Evolutionary conservation across 35 echinoderm and acorn worm genomes (phyloP).

Genomic region (Chiridota heheva): DNA sequence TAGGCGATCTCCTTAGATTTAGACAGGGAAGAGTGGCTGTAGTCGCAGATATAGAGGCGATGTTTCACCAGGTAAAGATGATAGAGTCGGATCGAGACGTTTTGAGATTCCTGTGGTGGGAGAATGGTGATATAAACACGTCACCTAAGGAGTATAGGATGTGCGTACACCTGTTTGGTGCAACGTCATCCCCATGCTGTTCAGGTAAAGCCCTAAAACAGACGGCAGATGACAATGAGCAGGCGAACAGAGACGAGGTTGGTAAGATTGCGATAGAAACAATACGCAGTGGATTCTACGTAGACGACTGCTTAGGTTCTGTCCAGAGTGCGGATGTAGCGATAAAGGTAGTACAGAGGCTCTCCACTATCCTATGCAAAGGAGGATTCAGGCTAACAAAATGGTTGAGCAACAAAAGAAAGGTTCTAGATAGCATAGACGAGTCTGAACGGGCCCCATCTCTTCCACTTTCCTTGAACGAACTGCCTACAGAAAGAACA

Average conservation of each 20-base stretch:
- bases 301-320: conserved; percentile 59
- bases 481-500: conserved; percentile 62
- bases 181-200: conserved; percentile 50
- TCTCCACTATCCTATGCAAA: conserved; percentile 1
- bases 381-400: conserved; percentile 76
- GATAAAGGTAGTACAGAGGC: conserved; percentile 28
- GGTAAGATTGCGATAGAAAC: conserved; percentile 16
- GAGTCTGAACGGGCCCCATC: conserved; percentile 46
- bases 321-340: conserved; percentile 19
- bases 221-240: conserved; percentile 20
- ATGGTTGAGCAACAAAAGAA: conserved; percentile 63
- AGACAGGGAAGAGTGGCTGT: conserved; percentile 38
- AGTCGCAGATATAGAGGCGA: conserved; percentile 49
- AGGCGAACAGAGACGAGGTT: not conserved
- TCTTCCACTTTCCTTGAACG: conserved; percentile 24
- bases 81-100: conserved; percentile 3
- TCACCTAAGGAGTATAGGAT: conserved; percentile 50
- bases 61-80: conserved; percentile 65
- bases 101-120: conserved; percentile 42
- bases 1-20: conserved; percentile 55
- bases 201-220: conserved; percentile 31
- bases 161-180: conserved; percentile 20
- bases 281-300: conserved; percentile 49
- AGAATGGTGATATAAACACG: not conserved
- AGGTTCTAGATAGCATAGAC: conserved; percentile 32